A percentile compares a stretch with the other conserved stretches of the same genome.
Evolutionary conservation across 1,140 invertebrate genomes (phyloP).

Genomic region (Wiebesia pumilae): DNA sequence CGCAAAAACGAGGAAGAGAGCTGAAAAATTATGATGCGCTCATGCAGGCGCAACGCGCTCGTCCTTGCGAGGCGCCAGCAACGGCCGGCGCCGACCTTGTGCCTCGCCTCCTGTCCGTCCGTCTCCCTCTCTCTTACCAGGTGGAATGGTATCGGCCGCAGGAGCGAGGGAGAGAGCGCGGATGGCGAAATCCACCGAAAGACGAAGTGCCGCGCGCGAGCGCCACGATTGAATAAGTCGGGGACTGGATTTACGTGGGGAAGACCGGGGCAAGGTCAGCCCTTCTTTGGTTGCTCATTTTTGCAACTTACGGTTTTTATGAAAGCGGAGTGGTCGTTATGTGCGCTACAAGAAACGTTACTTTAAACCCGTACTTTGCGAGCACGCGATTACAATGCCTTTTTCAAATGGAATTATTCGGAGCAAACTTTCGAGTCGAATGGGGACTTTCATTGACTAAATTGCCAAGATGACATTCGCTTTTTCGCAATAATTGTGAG

Average conservation of each 20-base stretch:
- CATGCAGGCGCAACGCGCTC: not conserved
- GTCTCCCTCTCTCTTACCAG: not conserved
- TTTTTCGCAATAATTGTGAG: too few relatives aligned
- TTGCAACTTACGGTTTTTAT: not conserved
- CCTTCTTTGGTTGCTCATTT: not conserved
- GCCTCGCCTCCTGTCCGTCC: not conserved
- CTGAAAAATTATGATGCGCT: slow-evolving; percentile 17
- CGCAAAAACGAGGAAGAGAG: slow-evolving; percentile 23
- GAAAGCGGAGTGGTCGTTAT: not conserved
- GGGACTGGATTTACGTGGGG: not conserved
- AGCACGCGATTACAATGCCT: not conserved
- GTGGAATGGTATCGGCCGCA: not conserved
- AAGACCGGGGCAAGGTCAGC: slow-evolving; percentile 15
- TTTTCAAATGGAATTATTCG: too few relatives aligned
- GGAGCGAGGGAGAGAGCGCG: not conserved
- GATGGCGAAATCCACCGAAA: slow-evolving; percentile 10
- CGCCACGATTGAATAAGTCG: not conserved
- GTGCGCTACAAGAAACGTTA: not conserved
- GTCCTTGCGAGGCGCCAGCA: slow-evolving; percentile 47
- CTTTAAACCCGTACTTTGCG: not conserved
- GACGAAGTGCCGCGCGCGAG: not conserved
- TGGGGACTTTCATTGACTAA: too few relatives aligned
- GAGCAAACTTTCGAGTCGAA: too few relatives aligned
- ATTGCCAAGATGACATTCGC: too few relatives aligned
- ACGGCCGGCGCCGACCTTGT: slow-evolving; percentile 46